Base-by-base conservation (phyloP, 1,140 invertebrate genomes). In the Formica exsecta region DNA sequence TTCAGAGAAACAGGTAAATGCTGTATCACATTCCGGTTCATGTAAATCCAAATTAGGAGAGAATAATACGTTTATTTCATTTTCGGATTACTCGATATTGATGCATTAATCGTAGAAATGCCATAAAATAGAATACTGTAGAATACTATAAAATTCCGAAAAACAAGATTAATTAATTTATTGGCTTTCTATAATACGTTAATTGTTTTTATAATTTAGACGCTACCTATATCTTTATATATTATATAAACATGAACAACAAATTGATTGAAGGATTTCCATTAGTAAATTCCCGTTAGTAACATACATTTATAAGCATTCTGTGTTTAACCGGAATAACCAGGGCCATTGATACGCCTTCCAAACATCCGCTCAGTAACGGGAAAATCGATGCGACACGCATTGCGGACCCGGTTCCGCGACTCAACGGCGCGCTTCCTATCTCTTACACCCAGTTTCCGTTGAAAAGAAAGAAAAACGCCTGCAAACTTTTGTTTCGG, bases 371-470 rank as follows among this genome's bases (percentile, higher is more conserved):
- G 54, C 68, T 13, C 79, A 57, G 68, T 61, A 83, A 44, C 81
- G 44, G 22, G 74, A 85, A 77, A 85, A 77, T 85, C 74, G 62
- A 75, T 86, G 77, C 48, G 59, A 44, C 66, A 65, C 81, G 81
- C 73, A 71, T 65, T 73, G 66, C 64, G 68, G 71, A 77, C 70
- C 80, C 38, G 68, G 59, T 62, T 61, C 73, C 68, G 66, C 80
- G 81, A 62, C 51, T 88, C 85, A 86, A 89, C 87, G 87, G 88
- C 74, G 81, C 73, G 64, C 64, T 83, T 68, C 80, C 80, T 73
- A 80, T 88, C 83, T 77, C 74, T 89, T 88, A 86, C 83, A 80
- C 88, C 81, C 62, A 88, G 70, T 89, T 89, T 89, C 75, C 74
- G 62, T 41, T 48, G 64, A 86, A 62, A 68, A 73, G 76, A 48